Conservation (phyloP, 2,113 vertebrate genomes). For the Myrmecobius fasciatus region DNA sequence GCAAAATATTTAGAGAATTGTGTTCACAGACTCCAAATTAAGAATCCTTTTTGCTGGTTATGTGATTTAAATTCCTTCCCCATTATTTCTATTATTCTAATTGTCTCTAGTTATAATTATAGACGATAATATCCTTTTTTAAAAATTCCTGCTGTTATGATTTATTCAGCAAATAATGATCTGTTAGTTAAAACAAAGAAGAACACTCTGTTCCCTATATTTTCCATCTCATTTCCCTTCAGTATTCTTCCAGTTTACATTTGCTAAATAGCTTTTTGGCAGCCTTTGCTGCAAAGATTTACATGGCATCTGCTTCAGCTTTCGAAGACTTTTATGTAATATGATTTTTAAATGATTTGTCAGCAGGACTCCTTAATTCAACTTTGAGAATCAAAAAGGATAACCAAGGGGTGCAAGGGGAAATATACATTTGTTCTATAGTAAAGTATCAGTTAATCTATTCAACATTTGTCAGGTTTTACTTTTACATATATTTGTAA, state of each 20-base stretch:
- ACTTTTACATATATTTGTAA: neutral
- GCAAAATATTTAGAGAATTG: neutral
- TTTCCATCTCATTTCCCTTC: conserved; percentile 4
- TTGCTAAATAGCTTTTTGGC: conserved; percentile 1
- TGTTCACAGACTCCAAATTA: neutral
- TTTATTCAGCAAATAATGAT: conserved; percentile 4
- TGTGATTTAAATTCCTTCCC: neutral
- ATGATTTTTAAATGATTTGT: neutral
- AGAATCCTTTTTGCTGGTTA: neutral
- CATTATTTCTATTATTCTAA: neutral
- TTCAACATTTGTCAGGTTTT: neutral
- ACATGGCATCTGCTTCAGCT: conserved; percentile 1
- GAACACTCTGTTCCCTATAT: neutral
- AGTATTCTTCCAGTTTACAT: conserved; percentile 3
- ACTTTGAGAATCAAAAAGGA: neutral
- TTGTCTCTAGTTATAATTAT: neutral
- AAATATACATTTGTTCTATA: neutral
- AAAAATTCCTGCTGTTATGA: conserved; percentile 5
- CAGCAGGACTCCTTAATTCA: neutral
- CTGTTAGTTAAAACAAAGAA: conserved; percentile 1
- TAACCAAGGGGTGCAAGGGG: neutral
- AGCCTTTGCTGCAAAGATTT: neutral
- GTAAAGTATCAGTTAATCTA: neutral
- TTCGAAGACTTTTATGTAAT: neutral
- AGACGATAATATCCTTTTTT: neutral